Evolutionary conservation across 2,888 invertebrate genomes (phyloP).

Genomic region (Trachelus iudaicus): DNA sequence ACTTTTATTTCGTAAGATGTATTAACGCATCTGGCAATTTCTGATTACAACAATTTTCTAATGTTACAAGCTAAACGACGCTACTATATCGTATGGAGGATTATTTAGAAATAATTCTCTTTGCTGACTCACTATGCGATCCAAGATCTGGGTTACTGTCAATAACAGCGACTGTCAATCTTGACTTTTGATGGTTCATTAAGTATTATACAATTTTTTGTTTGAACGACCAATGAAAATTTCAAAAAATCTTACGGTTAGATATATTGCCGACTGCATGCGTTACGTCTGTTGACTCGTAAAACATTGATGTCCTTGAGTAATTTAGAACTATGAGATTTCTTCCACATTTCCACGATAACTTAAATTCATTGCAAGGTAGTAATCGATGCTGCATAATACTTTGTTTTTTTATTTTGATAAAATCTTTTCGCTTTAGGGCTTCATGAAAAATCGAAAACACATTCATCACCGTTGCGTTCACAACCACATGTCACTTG

Average conservation of each 20-base stretch:
- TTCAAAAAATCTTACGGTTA: neutral
- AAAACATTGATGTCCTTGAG: neutral
- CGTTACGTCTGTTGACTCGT: neutral
- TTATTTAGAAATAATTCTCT: neutral
- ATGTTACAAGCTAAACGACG: neutral
- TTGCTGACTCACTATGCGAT: neutral
- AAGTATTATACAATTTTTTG: neutral
- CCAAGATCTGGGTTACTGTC: neutral
- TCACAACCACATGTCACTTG: neutral
- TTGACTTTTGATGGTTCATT: neutral
- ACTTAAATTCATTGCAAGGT: neutral
- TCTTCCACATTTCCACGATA: neutral
- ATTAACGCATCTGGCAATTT: neutral
- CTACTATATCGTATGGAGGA: neutral
- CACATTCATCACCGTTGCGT: neutral
- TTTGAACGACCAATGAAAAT: neutral
- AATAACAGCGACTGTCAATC: neutral
- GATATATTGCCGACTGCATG: neutral
- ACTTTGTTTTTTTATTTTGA: neutral
- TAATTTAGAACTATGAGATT: neutral
- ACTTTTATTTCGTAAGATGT: neutral
- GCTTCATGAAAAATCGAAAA: neutral
- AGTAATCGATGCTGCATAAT: neutral
- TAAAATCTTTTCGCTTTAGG: neutral
- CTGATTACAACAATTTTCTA: neutral